phyloP scores from a whole-genome alignment of 1,140 invertebrate species.

The Hycleus cichorii region DNA sequence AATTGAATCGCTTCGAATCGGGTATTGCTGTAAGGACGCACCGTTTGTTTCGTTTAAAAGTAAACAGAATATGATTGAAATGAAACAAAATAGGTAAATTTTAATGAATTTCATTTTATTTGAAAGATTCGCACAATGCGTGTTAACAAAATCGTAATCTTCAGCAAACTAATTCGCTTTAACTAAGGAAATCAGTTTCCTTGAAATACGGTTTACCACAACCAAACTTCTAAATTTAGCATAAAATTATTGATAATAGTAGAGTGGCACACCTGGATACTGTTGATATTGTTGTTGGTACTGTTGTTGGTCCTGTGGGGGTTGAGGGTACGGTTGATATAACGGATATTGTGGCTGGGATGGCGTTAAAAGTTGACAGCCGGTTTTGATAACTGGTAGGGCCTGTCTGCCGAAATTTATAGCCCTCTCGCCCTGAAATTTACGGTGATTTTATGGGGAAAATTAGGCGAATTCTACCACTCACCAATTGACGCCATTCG shows the following conservation, averaged over 20 bases:
- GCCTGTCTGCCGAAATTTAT: slow-evolving; percentile 9
- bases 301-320: too few relatives aligned
- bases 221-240: background rate
- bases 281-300: background rate
- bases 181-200: slow-evolving; percentile 1
- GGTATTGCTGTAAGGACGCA: background rate
- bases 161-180: too few relatives aligned
- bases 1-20: slow-evolving; percentile 16
- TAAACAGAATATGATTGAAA: background rate
- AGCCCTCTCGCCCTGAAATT: slow-evolving; percentile 6
- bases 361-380: background rate
- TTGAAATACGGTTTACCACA: slow-evolving; percentile 6
- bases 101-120: slow-evolving; percentile 1
- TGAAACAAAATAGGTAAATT: background rate
- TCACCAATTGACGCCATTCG: slow-evolving; percentile 8
- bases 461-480: background rate
- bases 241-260: too few relatives aligned
- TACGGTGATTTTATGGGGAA: background rate
- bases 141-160: too few relatives aligned
- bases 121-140: too few relatives aligned
- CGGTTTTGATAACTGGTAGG: slow-evolving; percentile 4
- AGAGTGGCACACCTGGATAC: too few relatives aligned
- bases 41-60: background rate
- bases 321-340: background rate
- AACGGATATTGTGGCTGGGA: background rate